phyloP scores from a whole-genome alignment of 2,888 invertebrate species.

The Drosophila stalkeri region DNA sequence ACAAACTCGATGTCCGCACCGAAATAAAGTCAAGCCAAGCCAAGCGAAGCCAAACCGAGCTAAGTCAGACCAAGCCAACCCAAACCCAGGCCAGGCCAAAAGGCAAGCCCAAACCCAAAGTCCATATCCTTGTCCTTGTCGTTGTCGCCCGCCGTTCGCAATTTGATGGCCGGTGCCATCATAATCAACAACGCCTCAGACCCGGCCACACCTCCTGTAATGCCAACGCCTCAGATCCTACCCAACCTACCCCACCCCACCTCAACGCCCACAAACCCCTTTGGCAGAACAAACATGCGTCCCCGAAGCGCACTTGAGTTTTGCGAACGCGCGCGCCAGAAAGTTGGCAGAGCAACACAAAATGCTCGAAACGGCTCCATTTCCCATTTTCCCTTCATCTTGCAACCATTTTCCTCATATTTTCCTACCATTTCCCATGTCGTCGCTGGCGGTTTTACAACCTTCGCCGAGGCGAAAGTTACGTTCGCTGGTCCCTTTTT shows the following conservation, averaged over 20 bases:
- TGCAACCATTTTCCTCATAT: slow-evolving; percentile 43
- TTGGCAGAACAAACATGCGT: slow-evolving; percentile 53
- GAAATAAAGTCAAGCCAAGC: slow-evolving; percentile 41
- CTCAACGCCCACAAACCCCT: not conserved
- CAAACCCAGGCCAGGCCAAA: slow-evolving; percentile 1
- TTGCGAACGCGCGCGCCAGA: slow-evolving; percentile 70
- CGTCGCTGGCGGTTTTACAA: slow-evolving; percentile 79
- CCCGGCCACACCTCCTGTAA: slow-evolving; percentile 13
- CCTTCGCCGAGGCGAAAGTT: slow-evolving; percentile 66
- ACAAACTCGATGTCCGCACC: slow-evolving; percentile 16
- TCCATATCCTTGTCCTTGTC: slow-evolving; percentile 4
- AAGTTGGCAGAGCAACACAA: slow-evolving; percentile 71
- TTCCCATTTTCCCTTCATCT: slow-evolving; percentile 41
- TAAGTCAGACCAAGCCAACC: slow-evolving; percentile 17
- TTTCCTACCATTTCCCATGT: slow-evolving; percentile 67
- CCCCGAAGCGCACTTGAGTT: slow-evolving; percentile 79
- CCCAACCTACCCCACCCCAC: not conserved
- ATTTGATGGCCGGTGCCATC: slow-evolving; percentile 75
- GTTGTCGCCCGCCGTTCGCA: slow-evolving; percentile 11
- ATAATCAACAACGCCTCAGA: slow-evolving; percentile 71
- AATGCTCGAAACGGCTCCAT: slow-evolving; percentile 60
- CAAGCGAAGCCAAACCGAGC: slow-evolving; percentile 21
- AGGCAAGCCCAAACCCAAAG: slow-evolving; percentile 38
- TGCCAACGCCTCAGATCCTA: not conserved
- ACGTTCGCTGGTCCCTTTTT: slow-evolving; percentile 35